These are phyloP conservation scores for Symphodus melops DNA, from an alignment of 2,113 vertebrate species.

Conservation along the genomic window DNA sequence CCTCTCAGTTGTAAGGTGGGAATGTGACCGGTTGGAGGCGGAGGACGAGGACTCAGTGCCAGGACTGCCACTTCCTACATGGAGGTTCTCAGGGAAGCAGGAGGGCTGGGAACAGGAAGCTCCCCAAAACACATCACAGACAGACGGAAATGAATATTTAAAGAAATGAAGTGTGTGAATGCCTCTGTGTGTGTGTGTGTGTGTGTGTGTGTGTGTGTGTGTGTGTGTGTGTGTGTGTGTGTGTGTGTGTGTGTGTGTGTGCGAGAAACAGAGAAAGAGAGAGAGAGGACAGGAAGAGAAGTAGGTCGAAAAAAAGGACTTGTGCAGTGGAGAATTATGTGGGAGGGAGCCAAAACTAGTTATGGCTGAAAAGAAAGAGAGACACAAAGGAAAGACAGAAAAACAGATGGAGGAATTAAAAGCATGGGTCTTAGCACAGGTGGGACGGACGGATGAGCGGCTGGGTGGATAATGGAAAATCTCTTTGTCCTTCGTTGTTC, in stretches of 20 bases:
- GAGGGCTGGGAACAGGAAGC: constrained; percentile 78
- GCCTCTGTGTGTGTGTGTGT: constrained; percentile 16
- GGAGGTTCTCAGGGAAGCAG: constrained; percentile 78
- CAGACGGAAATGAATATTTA: constrained; percentile 79
- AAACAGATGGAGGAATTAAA: constrained; percentile 80
- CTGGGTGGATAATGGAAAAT: constrained; percentile 73
- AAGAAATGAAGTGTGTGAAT: constrained; percentile 65
- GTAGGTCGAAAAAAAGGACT: constrained; percentile 30
- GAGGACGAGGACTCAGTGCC: constrained; percentile 61
- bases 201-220: constrained; percentile 17
- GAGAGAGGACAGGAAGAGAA: constrained; percentile 31
- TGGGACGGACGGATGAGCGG: constrained; percentile 73
- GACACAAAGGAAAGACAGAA: constrained; percentile 61
- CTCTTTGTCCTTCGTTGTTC: constrained; percentile 63
- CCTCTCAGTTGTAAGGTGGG: constrained; percentile 45
- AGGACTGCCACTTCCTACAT: constrained; percentile 76
- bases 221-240: constrained; percentile 32
- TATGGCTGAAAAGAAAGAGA: constrained; percentile 58
- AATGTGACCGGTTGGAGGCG: constrained; percentile 53
- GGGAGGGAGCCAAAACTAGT: constrained; percentile 58
- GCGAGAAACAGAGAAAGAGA: too few species aligned
- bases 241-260: neutral
- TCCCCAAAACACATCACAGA: constrained; percentile 75
- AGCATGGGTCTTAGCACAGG: constrained; percentile 73
- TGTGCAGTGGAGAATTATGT: constrained; percentile 52